Evolutionary conservation across 1,140 invertebrate genomes (phyloP).

Genomic region (Orchesella cincta): DNA sequence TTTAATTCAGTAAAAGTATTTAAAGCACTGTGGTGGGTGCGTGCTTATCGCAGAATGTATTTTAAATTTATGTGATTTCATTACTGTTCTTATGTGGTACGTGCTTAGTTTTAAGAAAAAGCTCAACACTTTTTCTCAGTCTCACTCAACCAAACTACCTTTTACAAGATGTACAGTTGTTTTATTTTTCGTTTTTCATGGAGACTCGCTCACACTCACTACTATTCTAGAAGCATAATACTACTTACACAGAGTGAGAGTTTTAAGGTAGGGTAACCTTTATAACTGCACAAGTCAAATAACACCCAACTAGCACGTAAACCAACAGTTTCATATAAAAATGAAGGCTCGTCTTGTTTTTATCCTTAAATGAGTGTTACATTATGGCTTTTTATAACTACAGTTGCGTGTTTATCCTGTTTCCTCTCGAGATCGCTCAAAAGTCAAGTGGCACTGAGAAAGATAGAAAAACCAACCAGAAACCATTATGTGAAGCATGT

Average conservation of each 20-base stretch:
- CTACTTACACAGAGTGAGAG: conserved; percentile 7
- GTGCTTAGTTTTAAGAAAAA: not conserved
- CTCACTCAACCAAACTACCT: too few relatives aligned
- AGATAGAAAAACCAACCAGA: too few relatives aligned
- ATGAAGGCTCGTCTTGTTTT: not conserved
- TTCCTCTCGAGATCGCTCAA: conserved; percentile 21
- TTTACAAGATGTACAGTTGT: conserved; percentile 15
- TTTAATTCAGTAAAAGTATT: too few relatives aligned
- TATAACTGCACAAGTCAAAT: not conserved
- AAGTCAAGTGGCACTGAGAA: not conserved
- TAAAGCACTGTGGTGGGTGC: not conserved
- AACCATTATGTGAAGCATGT: conserved; percentile 18
- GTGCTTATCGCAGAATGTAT: too few relatives aligned
- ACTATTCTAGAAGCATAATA: too few relatives aligned
- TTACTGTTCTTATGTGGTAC: not conserved
- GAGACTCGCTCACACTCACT: too few relatives aligned
- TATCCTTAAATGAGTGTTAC: not conserved
- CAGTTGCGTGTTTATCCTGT: conserved; percentile 24
- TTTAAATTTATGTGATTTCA: not conserved
- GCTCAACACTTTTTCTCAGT: too few relatives aligned
- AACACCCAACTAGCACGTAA: not conserved
- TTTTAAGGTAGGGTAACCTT: not conserved
- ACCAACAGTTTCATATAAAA: not conserved
- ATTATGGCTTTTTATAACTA: not conserved
- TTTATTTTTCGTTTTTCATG: conserved; percentile 11